These are phyloP conservation scores for Catostomus latipinnis DNA, from an alignment of 2,797 vertebrate genomes.

Conservation along the genomic window DNA sequence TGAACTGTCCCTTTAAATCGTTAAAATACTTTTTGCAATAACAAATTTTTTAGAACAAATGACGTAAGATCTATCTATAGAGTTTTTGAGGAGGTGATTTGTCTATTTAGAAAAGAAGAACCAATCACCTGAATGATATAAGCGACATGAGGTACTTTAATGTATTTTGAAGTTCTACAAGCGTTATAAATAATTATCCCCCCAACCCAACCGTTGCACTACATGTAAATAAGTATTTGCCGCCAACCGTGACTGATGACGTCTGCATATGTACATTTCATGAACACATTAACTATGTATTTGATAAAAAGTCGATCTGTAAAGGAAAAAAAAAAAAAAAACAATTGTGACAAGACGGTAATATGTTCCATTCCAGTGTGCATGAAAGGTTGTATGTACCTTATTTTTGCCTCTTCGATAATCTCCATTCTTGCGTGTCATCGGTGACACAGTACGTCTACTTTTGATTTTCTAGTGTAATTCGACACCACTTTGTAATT, in stretches of 20 bases:
- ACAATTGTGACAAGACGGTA: constrained; percentile 49
- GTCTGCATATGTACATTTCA: constrained; percentile 65
- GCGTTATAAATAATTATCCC: constrained; percentile 76
- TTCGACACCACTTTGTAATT: constrained; percentile 51
- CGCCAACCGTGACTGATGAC: constrained; percentile 53
- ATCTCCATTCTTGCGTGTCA: constrained; percentile 35
- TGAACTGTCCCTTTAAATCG: constrained; percentile 4
- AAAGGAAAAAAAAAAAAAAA: constrained; percentile 38
- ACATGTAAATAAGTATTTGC: constrained; percentile 67
- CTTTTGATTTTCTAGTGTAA: constrained; percentile 36
- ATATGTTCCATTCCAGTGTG: constrained; percentile 59
- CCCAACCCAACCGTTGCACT: constrained; percentile 63
- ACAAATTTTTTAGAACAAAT: constrained; percentile 4
- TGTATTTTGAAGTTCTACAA: constrained; percentile 32
- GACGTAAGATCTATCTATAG: constrained; percentile 13
- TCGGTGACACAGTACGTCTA: constrained; percentile 44
- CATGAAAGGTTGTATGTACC: constrained; percentile 55
- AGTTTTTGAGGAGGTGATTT: not conserved
- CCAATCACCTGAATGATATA: constrained; percentile 21
- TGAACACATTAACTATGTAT: constrained; percentile 57
- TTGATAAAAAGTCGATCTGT: constrained; percentile 53
- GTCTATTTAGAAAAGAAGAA: not conserved
- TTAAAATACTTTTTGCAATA: constrained; percentile 27
- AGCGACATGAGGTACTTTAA: not conserved
- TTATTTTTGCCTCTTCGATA: constrained; percentile 31